Evolutionary conservation across 2,797 vertebrate species (phyloP).

Genomic region (Artibeus lituratus): DNA sequence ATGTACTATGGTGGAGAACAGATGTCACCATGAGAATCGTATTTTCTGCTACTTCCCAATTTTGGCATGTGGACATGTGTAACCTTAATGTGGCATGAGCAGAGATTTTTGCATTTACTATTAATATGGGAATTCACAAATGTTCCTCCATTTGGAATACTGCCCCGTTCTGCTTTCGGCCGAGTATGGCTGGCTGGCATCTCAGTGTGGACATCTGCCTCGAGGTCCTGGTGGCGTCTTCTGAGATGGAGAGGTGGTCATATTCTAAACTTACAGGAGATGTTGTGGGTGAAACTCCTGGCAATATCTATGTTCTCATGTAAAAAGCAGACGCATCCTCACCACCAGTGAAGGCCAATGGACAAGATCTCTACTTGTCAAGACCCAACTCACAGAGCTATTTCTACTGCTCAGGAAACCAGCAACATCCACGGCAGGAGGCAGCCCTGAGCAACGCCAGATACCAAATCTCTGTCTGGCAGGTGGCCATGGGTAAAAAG

Average conservation of each 20-base stretch:
- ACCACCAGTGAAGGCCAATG: background rate
- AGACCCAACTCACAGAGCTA: background rate
- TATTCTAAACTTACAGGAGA: background rate
- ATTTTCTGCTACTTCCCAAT: slow-evolving; percentile 30
- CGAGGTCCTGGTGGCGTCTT: background rate
- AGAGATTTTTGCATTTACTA: slow-evolving; percentile 28
- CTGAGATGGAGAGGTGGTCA: slow-evolving; percentile 29
- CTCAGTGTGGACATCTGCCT: background rate
- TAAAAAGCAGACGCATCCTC: background rate
- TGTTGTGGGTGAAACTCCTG: background rate
- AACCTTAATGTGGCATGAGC: slow-evolving; percentile 26
- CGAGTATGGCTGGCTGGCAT: background rate
- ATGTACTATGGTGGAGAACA: background rate
- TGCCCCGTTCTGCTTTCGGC: background rate
- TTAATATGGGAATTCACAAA: slow-evolving; percentile 2
- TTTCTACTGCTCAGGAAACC: background rate
- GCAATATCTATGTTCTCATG: background rate
- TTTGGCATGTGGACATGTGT: background rate
- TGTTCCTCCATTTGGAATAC: background rate
- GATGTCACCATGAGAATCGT: slow-evolving; percentile 29
- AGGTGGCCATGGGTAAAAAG: background rate
- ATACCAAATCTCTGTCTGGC: background rate
- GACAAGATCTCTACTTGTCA: slow-evolving; percentile 1
- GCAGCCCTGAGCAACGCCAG: background rate
- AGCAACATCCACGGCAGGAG: background rate